A percentile compares a stretch with the other conserved stretches of the same genome.
These are phyloP conservation scores for Julus scanicus DNA, from an alignment of 2,888 invertebrate genomes.

Conservation along the genomic window DNA sequence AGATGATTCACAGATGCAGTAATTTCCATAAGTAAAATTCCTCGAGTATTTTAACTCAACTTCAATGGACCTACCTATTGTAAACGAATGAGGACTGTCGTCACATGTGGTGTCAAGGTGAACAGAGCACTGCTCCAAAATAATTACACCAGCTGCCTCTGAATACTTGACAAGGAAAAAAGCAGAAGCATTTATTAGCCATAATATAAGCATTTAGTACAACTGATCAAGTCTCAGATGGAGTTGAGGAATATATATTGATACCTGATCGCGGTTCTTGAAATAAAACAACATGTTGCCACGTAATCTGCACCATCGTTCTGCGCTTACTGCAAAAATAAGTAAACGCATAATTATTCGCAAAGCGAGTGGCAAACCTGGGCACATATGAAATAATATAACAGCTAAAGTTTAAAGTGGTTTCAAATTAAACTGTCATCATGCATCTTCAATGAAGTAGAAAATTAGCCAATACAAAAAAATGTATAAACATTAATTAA, in stretches of 20 bases:
- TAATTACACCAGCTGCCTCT: constrained; percentile 86
- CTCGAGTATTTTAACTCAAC: not conserved
- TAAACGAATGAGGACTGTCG: constrained; percentile 83
- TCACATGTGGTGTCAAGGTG: constrained; percentile 73
- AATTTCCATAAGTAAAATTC: not conserved
- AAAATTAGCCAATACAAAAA: too few relatives aligned
- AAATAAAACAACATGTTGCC: constrained; percentile 95
- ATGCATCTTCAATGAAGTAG: too few relatives aligned
- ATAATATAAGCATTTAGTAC: constrained; percentile 42
- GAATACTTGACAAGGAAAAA: constrained; percentile 71
- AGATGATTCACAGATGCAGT: too few relatives aligned
- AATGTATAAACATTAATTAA: too few relatives aligned
- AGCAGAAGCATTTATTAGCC: constrained; percentile 41
- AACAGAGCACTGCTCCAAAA: constrained; percentile 87
- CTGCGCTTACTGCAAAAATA: constrained; percentile 73
- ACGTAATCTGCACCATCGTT: constrained; percentile 89
- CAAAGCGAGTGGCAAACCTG: too few relatives aligned
- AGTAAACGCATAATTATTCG: not conserved
- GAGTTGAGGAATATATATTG: not conserved
- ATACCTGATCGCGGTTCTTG: constrained; percentile 81
- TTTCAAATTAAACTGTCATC: too few relatives aligned
- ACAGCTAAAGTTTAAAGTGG: too few relatives aligned
- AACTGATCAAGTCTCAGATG: not conserved
- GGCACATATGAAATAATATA: too few relatives aligned
- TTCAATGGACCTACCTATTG: constrained; percentile 74